Evolutionary conservation across 1,140 invertebrate genomes (phyloP).

Genomic region (Drosophila nannoptera): DNA sequence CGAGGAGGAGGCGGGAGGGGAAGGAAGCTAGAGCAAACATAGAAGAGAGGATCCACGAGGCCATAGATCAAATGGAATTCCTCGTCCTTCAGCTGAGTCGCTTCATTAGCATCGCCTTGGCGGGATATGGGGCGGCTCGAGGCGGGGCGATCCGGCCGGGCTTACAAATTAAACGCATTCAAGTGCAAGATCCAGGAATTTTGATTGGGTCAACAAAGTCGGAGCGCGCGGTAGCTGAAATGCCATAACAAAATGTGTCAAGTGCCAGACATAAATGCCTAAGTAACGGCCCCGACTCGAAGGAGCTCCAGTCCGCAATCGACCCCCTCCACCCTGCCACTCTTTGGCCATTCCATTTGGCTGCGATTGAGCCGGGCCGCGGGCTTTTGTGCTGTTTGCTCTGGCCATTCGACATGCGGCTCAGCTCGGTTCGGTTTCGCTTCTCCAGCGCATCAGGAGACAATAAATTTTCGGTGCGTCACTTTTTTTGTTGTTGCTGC

Average conservation of each 20-base stretch:
- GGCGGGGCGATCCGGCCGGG: slow-evolving; percentile 31
- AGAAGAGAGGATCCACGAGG: too few species aligned
- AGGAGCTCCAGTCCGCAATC: slow-evolving; percentile 10
- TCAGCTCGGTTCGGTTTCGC: slow-evolving; percentile 34
- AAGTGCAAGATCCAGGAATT: slow-evolving; percentile 74
- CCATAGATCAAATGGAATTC: too few species aligned
- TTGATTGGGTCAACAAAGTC: slow-evolving; percentile 75
- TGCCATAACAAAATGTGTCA: slow-evolving; percentile 78
- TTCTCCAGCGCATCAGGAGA: slow-evolving; percentile 46
- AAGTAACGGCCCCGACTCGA: slow-evolving; percentile 51
- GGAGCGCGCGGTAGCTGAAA: slow-evolving; percentile 52
- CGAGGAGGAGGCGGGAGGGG: too few species aligned
- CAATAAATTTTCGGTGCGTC: slow-evolving; percentile 77
- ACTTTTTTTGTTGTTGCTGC: slow-evolving; percentile 50
- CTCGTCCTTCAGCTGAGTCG: not conserved
- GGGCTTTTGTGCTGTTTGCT: slow-evolving; percentile 64
- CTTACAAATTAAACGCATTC: slow-evolving; percentile 77
- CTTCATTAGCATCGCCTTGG: not conserved
- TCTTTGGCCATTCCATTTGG: not conserved
- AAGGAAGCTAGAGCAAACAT: too few species aligned
- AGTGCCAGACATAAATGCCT: slow-evolving; percentile 78
- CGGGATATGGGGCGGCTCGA: too few species aligned
- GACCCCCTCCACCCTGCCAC: not conserved
- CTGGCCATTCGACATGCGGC: slow-evolving; percentile 61
- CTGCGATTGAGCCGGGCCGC: slow-evolving; percentile 25